Base-by-base conservation (phyloP, 1,140 invertebrate genomes). In the Eumaeus atala region DNA sequence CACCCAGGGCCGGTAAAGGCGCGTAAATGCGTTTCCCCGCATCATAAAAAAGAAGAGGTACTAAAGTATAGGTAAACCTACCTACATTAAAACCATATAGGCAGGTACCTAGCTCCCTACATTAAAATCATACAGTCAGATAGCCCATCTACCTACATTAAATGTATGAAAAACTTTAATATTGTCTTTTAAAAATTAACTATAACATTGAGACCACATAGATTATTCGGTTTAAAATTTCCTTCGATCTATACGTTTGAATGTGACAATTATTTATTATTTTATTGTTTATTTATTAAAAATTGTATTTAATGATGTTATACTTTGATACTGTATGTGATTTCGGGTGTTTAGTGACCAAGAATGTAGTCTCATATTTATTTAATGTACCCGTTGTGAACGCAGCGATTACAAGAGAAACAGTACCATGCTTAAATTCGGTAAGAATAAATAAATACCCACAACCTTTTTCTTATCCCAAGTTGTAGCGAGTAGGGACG, bases 291-390 rank as follows among this genome's bases (percentile, higher is more conserved):
- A 68, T 65, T 62, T 59, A 60, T 73, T 63, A 67, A 73, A 74
- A 50, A 74, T 72, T 77, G 65, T 71, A 67, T 48, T 54, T 72
- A 72, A 77, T 71, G 72, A 85, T 85, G 82, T 64, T 67, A 70
- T 58, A 74, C 74, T 76, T 81, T 67, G 72, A 77, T 16, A 59
- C 73, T 72, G 65, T 85, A 66, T 73, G 65, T 55, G 53, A 53
- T 50, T 56, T 56, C 38, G 48, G 42, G 53, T 61, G 61, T 54
- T 48, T 35, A 44, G 58, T 49, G n/a, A 35, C 35, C 48, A 38
- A 60, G 52, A 52, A 59, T 38, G 56, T 58, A 51, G 52, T 61
- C 54, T 58, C 61, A 40, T 49, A 40, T 58, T 58, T 54, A 34
- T 59, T 68, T 18, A 63, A 70, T 65, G 62, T 73, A 55, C 79